Percentiles rank a stretch among this genome's conserved stretches.
These are phyloP conservation scores for Clarias platycephalus DNA, from an alignment of 2,797 vertebrate genomes.

Conservation along the genomic window DNA sequence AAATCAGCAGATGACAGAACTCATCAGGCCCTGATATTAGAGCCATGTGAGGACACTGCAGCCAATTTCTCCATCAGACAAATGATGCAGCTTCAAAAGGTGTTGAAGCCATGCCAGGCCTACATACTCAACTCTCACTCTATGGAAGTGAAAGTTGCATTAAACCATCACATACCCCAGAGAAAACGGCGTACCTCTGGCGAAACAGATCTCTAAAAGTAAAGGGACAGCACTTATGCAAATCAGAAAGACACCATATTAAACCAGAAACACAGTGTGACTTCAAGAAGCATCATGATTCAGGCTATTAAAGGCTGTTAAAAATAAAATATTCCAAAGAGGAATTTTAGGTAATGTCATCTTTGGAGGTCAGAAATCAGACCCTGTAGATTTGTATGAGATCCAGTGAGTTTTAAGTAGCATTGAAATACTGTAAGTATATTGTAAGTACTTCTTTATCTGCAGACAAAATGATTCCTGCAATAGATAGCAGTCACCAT, in stretches of 20 bases:
- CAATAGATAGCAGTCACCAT: too few species aligned
- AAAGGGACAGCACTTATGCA: background rate
- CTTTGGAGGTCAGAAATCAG: background rate
- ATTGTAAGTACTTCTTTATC: background rate
- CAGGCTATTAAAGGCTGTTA: background rate
- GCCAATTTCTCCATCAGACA: slow-evolving; percentile 18
- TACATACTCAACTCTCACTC: background rate
- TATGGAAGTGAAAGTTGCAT: background rate
- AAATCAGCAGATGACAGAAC: slow-evolving; percentile 33
- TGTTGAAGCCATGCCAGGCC: slow-evolving; percentile 18
- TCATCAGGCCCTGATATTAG: slow-evolving; percentile 21
- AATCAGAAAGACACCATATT: background rate
- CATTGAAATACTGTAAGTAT: background rate
- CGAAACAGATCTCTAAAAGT: background rate
- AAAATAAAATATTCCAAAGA: background rate
- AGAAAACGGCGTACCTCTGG: background rate
- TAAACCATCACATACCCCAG: background rate
- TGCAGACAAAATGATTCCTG: background rate
- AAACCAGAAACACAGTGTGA: background rate
- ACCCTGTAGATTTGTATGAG: background rate
- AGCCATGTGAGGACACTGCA: slow-evolving; percentile 1
- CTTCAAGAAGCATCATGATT: background rate
- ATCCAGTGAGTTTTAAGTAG: background rate
- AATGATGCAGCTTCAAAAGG: slow-evolving; percentile 24
- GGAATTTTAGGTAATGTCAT: background rate